phyloP scores from a whole-genome alignment of 2,888 invertebrate genomes.

The Pecten maximus region DNA sequence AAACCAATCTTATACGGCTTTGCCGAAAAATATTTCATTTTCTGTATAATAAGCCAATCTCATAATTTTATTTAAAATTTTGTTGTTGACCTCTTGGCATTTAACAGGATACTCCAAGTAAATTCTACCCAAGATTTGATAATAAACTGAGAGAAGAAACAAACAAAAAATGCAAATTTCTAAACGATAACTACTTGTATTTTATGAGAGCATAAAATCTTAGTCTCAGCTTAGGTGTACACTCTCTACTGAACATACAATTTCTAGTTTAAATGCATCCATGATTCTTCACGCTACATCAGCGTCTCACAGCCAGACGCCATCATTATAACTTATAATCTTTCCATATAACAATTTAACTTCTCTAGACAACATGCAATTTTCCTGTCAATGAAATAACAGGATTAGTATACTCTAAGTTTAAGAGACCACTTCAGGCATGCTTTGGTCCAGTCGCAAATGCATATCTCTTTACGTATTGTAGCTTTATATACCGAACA shows the following conservation, averaged over 20 bases:
- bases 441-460: too few relatives aligned
- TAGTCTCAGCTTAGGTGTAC: not conserved
- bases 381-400: not conserved
- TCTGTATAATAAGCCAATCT: too few relatives aligned
- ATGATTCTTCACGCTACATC: not conserved
- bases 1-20: too few relatives aligned
- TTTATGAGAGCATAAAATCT: not conserved
- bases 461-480: not conserved
- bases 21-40: too few relatives aligned
- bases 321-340: not conserved
- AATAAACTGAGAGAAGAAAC: too few relatives aligned
- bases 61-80: too few relatives aligned
- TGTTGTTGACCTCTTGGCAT: too few relatives aligned
- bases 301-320: not conserved
- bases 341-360: not conserved
- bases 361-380: not conserved
- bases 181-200: not conserved
- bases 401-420: not conserved
- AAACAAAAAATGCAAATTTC: too few relatives aligned
- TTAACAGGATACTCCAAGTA: too few relatives aligned
- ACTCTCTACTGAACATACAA: not conserved
- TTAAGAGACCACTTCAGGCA: not conserved
- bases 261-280: not conserved
- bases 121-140: too few relatives aligned
- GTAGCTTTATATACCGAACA: not conserved